These are phyloP conservation scores for Remorina albescens DNA, from an alignment of 2,797 vertebrate species.

Conservation along the genomic window DNA sequence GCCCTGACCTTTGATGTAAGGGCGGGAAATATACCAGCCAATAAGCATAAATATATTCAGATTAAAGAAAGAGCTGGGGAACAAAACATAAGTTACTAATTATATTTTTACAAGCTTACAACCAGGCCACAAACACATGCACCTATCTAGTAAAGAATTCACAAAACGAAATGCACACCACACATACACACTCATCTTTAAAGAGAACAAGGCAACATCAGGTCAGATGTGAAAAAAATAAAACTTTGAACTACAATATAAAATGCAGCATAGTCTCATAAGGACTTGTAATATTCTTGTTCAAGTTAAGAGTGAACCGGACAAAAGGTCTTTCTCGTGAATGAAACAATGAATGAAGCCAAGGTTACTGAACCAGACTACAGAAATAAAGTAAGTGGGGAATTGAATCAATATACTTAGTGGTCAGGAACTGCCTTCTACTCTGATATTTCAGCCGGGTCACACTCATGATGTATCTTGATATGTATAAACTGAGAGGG, in stretches of 20 bases:
- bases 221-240: conserved; percentile 7
- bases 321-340: not conserved
- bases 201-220: not conserved
- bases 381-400: not conserved
- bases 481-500: not conserved
- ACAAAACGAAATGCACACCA: not conserved
- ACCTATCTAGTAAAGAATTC: not conserved
- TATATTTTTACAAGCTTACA: conserved; percentile 2
- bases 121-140: conserved; percentile 22
- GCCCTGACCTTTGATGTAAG: not conserved
- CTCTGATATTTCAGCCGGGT: not conserved
- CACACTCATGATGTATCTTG: not conserved
- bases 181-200: not conserved
- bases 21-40: not conserved
- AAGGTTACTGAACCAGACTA: not conserved
- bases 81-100: not conserved
- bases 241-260: not conserved
- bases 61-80: not conserved
- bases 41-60: not conserved
- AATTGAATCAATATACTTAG: conserved; percentile 10
- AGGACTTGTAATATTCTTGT: not conserved
- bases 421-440: not conserved
- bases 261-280: conserved; percentile 4
- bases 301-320: conserved; percentile 3
- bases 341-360: not conserved